Evolutionary conservation across 2,797 vertebrate genomes (phyloP), one percentile per base, ranked within the genome.

Genomic region (Chelidonichthys spinosus): DNA sequence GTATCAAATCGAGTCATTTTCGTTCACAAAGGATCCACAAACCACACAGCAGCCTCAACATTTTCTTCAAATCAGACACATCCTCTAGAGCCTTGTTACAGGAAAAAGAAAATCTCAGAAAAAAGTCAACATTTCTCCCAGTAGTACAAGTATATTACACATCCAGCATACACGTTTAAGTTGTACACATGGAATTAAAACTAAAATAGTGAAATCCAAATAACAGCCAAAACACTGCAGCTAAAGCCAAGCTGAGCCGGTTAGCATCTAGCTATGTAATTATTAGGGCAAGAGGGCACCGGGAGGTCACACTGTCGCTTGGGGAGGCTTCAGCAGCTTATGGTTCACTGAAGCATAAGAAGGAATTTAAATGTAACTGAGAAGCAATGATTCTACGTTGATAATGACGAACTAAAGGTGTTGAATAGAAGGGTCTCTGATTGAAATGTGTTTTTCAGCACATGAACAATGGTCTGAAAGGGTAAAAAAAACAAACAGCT

Each of bases 221-320:
- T 33, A 74, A 65, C 63, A 73, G 55, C 42, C 46, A 73, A 84
- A 86, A 74, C 71, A 43, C 50, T 72, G 76, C 64, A 18, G 66
- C 63, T 61, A 66, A 85, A 84, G 76, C 83, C 8, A 37, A 56
- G 73, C 82, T 78, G 78, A 89, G 84, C 77, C 32, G 56, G 85
- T 86, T 86, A 78, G 78, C 74, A 81, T 87, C 82, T 82, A 71
- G 58, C 70, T 67, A 80, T 78, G 89, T 80, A 81, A 85, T 88
- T 83, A 92, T 79, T 80, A 88, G 85, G 86, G 74, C 76, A 80
- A 15, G 71, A 73, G 90, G 83, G 65, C 85, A 87, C 8, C 0
- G 10, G 33, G 86, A 86, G 88, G 89, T 88, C 86, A 91, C 7
- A 6, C 67, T 71, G 74, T 58, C 42, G 32, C 78, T 78, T 9